Base-by-base conservation (phyloP, 2,113 vertebrate species). In the Lipotes vexillifer region DNA sequence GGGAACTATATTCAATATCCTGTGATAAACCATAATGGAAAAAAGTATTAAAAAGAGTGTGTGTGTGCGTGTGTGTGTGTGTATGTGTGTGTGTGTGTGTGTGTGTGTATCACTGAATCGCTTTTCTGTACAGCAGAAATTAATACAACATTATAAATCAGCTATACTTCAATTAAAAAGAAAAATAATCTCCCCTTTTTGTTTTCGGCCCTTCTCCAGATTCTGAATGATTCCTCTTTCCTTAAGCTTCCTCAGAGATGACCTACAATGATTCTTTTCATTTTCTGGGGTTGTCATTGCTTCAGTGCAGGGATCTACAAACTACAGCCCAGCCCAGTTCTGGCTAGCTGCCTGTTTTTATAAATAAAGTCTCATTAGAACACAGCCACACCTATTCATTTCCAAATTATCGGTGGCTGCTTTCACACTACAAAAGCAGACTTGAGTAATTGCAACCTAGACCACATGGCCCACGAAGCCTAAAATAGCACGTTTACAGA, bases 361-460 rank as follows among this genome's bases (percentile, higher is more conserved):
- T 75, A 81, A 96, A 95, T 90, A 90, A 94, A 96, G 55, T 52
- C 92, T 94, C 77, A 93, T 59, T 74, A 78, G 49, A 87, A 61
- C 68, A 74, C 15, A 92, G 27, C 9, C 49, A 72, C 25, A 71
- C 25, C 61, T 71, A 55, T 59, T 89, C 66, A 55, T 44, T 93
- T 93, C 77, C 52, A 82, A 92, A 89, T 52, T 61, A 61, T 33
- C 7, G 6, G 44, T 29, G 77, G 29, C 61, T 25, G 31, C 75
- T 65, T 88, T 93, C 36, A 82, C 21, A 23, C 44, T 69, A 11
- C 8, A 83, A 46, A 63, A 52, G n/a, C 25, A 52, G 29, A 63
- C 44, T 25, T 89, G 71, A 92, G 36, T 44, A 65, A 23, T 68
- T 88, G 59, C 68, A 66, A 46, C 36, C 2, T 3, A 57, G 66